A percentile compares a stretch with the other conserved stretches of the same genome.
phyloP scores from a whole-genome alignment of 2,797 vertebrate species.

The Halcyon badia region DNA sequence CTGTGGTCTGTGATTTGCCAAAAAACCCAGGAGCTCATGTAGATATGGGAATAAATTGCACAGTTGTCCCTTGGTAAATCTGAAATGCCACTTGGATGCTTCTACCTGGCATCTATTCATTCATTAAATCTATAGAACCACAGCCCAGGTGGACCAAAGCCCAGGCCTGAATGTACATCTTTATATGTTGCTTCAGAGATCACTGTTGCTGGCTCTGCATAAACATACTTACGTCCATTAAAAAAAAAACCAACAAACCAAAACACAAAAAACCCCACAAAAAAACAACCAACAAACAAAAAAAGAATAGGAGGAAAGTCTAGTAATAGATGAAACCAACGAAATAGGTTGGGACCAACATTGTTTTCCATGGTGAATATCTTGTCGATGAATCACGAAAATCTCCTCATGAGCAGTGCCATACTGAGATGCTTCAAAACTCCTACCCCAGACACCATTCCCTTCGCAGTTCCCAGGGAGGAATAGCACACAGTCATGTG shows the following conservation, averaged over 20 bases:
- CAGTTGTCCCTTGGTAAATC: neutral
- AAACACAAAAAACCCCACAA: neutral
- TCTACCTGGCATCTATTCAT: neutral
- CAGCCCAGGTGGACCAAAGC: neutral
- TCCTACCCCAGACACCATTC: neutral
- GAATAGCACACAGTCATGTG: neutral
- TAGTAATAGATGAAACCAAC: neutral
- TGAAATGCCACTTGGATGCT: neutral
- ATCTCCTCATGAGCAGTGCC: neutral
- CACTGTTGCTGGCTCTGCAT: neutral
- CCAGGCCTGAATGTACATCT: neutral
- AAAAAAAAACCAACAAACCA: neutral
- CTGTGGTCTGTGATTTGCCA: neutral
- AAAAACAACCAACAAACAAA: neutral
- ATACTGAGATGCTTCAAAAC: neutral
- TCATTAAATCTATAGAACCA: neutral
- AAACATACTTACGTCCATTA: neutral
- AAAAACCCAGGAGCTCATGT: neutral
- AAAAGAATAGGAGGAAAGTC: neutral
- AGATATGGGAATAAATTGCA: neutral
- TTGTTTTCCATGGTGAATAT: neutral
- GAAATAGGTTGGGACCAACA: neutral
- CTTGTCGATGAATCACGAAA: neutral
- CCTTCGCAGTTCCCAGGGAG: rapidly evolving
- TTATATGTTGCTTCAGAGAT: neutral